Base-by-base conservation (phyloP, 2,113 vertebrate genomes). In the Nerophis lumbriciformis region DNA sequence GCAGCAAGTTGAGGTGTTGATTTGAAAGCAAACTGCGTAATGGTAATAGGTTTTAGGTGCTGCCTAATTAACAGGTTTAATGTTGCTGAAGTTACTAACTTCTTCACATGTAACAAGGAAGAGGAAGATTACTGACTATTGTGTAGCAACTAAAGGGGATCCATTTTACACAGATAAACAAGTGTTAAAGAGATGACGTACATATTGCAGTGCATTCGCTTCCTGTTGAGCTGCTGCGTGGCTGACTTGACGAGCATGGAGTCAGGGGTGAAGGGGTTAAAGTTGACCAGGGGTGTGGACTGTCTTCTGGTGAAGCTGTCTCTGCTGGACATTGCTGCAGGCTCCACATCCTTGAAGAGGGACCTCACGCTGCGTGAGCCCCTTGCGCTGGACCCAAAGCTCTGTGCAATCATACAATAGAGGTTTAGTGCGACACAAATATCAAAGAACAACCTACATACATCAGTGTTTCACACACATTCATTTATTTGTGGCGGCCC, bases 191-290 rank as follows among this genome's bases (percentile, higher is more conserved):
- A 19, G 19, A 35, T 1, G 2, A 77, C 95, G 63, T 88, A 99
- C 97, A 97, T 94, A 35, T 98, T 95, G 93, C 94, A 94, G 73
- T 95, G 93, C 0, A 92, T 91, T 63, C 97, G 88, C 78, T 99
- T 99, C 79, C 95, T 92, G 72, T 92, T 92, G 35, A 90, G 28
- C 28, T 93, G 94, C 64, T 91, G 87, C 1, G 91, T 92, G 65
- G 93, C 93, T 1, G 90, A 94, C 76, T 97, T 94, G 79, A 98
- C 90, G 37, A 96, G 91, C 70, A 98, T 58, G 35, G 95, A 94
- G 79, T 98, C 95, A 0, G 96, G 97, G 61, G 97, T 99, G 84
- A 99, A 99, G 28, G 96, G 97, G 88, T 99, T 99, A 80, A 99
- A 94, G 87, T 99, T 99, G 79, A 98, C 95, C 66, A 91, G 90